Evolutionary conservation across 2,888 invertebrate genomes (phyloP), one percentile per base, ranked within the genome.

Genomic region (Eupithecia abbreviata): DNA sequence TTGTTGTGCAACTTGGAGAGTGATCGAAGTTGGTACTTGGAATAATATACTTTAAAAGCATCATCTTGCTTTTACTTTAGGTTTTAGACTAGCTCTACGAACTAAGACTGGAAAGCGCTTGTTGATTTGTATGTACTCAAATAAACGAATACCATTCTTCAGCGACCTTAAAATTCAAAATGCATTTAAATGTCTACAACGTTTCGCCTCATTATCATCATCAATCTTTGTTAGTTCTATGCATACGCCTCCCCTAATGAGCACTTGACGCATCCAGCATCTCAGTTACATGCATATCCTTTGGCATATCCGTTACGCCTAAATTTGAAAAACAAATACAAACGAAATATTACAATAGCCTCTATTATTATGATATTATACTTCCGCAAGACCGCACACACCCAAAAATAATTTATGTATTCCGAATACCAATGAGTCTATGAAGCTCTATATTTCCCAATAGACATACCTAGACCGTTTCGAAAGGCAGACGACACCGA

Each of bases 401-500:
- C 18, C 18, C 4, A 3, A 4, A 30, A 18, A 12, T 2, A 10
- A 62, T 18, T 30, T 62, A 62, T 30, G 30, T 62, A 62, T 62
- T 62, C 18, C 30, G 30, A 62, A 62, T 18, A 62, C 10, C 62
- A 30, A 62, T 10, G 10, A 18, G 30, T 30, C 12, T 62, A 30
- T 62, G 62, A 30, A 62, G 62, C 30, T 62, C 18, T 62, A 62
- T 12, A 62, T 62, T 62, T 62, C 18, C 10, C 12, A 62, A 62
- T 4, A 62, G 30, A 62, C 62, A 62, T 30, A 18, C 30, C 62
- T 4, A 82, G 77, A 76, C 6, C 70, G 55, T 80, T 75, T 73
- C 49, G 75, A 81, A 80, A 72, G 72, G 47, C 58, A 42, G 69
- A 45, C 10, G 77, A 80, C 12, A 62, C 62, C 10, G 18, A 62